A percentile compares a stretch with the other conserved stretches of the same genome.
Evolutionary conservation across 1,140 invertebrate genomes (phyloP).

Genomic region (Melitaea cinxia): DNA sequence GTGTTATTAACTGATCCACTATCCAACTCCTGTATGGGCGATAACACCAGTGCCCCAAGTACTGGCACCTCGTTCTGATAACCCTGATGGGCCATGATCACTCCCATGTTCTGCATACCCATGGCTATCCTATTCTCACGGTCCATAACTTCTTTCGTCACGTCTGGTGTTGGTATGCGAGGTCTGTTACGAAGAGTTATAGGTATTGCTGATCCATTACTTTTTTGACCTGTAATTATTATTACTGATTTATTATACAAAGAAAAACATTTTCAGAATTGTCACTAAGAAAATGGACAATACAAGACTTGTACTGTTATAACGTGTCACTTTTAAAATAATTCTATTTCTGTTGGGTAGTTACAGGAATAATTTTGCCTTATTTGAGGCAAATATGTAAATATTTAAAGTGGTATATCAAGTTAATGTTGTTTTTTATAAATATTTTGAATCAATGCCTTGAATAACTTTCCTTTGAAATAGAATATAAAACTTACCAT

Average conservation of each 20-base stretch:
- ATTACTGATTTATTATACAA: neutral
- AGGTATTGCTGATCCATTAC: conserved; percentile 85
- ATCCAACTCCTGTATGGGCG: conserved; percentile 89
- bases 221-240: conserved; percentile 83
- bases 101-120: conserved; percentile 82
- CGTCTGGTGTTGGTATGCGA: conserved; percentile 92
- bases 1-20: conserved; percentile 86
- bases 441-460: too few species aligned
- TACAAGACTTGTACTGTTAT: too few species aligned
- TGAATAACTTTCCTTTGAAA: too few species aligned
- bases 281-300: too few species aligned
- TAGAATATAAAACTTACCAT: conserved; percentile 77
- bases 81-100: conserved; percentile 85
- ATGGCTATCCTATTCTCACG: conserved; percentile 84
- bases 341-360: too few species aligned
- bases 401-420: too few species aligned
- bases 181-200: conserved; percentile 88
- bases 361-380: too few species aligned
- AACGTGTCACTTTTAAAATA: too few species aligned
- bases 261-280: too few species aligned
- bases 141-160: conserved; percentile 88
- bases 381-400: too few species aligned
- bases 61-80: conserved; percentile 86
- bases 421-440: too few species aligned
- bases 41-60: conserved; percentile 87